Conservation (phyloP, 1,140 invertebrate genomes). For the Drosophila baimaii region DNA sequence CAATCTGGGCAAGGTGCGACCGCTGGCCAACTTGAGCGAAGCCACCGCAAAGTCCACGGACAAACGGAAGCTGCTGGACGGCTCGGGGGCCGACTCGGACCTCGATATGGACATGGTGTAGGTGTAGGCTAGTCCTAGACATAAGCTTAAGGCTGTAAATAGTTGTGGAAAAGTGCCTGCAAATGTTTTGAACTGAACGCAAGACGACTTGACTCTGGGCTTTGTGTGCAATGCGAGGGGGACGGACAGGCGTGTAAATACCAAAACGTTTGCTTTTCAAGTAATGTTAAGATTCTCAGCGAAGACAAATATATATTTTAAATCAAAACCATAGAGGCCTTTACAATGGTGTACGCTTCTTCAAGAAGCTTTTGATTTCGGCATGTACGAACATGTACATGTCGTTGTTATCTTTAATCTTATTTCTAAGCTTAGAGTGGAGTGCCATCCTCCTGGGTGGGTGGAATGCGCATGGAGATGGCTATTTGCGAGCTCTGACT, state of each 20-base stretch:
- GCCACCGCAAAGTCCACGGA: constrained; percentile 47
- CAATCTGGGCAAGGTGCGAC: constrained; percentile 84
- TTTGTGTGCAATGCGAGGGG: constrained; percentile 48
- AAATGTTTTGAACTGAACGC: constrained; percentile 50
- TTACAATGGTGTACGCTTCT: not conserved
- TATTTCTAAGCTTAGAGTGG: not conserved
- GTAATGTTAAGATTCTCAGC: constrained; percentile 23
- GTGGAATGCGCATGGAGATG: not conserved
- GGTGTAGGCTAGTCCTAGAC: constrained; percentile 20
- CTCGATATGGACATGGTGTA: constrained; percentile 78
- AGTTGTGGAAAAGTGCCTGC: constrained; percentile 63
- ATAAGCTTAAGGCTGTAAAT: constrained; percentile 39
- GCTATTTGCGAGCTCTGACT: constrained; percentile 9
- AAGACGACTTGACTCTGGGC: constrained; percentile 49
- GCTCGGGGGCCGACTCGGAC: constrained; percentile 67
- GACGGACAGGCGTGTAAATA: constrained; percentile 43
- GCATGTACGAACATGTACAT: not conserved
- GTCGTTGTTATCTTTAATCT: not conserved
- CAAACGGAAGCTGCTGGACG: constrained; percentile 64
- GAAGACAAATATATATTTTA: constrained; percentile 27
- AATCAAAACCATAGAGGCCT: not conserved
- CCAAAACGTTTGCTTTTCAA: constrained; percentile 40
- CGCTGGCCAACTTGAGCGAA: constrained; percentile 56
- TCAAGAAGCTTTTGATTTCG: constrained; percentile 9
- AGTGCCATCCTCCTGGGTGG: constrained; percentile 21